Conservation (phyloP, 2,888 invertebrate species). For the Oligia strigilis region DNA sequence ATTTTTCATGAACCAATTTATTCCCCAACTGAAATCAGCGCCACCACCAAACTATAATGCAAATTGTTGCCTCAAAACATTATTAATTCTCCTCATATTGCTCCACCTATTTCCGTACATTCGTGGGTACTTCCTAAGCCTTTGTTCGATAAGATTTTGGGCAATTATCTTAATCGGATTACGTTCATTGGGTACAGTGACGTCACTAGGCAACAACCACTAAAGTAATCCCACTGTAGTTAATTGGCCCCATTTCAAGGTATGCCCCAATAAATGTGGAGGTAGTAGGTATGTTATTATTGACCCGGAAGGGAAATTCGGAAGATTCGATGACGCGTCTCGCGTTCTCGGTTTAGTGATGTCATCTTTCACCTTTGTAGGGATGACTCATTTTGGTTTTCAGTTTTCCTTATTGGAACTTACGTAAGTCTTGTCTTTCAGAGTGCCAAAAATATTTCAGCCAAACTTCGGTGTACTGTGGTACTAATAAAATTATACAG, state of each 20-base stretch:
- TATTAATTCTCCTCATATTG: constrained; percentile 42
- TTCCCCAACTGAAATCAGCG: background rate
- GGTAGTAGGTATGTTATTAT: constrained; percentile 46
- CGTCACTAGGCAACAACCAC: constrained; percentile 89
- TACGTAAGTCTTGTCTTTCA: background rate
- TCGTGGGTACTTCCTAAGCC: constrained; percentile 68
- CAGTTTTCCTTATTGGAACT: background rate
- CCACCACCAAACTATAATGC: constrained; percentile 2
- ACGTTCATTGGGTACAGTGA: constrained; percentile 78
- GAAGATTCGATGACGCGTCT: constrained; percentile 24
- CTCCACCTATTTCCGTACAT: constrained; percentile 21
- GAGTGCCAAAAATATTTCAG: background rate
- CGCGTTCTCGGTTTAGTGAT: constrained; percentile 22
- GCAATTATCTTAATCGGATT: constrained; percentile 90
- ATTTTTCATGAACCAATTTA: background rate
- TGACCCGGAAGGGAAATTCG: constrained; percentile 48
- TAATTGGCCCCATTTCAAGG: constrained; percentile 84
- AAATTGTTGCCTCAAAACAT: constrained; percentile 16
- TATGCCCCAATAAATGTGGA: constrained; percentile 63
- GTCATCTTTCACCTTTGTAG: constrained; percentile 24
- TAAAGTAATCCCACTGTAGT: constrained; percentile 81
- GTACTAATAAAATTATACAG: background rate
- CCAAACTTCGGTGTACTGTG: background rate
- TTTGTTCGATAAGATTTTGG: constrained; percentile 84
- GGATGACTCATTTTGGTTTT: constrained; percentile 27